A percentile compares a stretch with the other conserved stretches of the same genome.
Conservation (phyloP, 2,797 vertebrate genomes). For the Syndactyla subalaris region DNA sequence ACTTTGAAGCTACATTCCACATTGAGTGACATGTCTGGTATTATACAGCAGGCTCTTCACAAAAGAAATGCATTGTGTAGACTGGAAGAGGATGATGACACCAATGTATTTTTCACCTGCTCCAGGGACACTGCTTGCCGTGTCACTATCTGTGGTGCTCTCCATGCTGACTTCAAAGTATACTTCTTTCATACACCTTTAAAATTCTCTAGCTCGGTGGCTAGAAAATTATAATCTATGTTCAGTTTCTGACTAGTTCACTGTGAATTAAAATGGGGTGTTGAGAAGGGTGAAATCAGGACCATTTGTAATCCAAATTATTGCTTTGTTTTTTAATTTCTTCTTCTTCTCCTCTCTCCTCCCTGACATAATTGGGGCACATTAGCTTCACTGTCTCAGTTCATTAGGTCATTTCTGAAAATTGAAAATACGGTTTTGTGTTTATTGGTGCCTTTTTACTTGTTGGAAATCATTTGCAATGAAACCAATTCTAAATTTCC, state of each 20-base stretch:
- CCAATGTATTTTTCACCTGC: not conserved
- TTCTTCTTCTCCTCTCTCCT: not conserved
- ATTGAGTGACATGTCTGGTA: not conserved
- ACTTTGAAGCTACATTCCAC: not conserved
- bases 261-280: not conserved
- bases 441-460: slow-evolving; percentile 32
- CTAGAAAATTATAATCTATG: slow-evolving; percentile 10
- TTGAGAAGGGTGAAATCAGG: slow-evolving; percentile 23
- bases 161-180: not conserved
- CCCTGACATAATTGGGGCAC: slow-evolving; percentile 10
- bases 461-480: slow-evolving; percentile 21
- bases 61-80: not conserved
- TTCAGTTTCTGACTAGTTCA: not conserved
- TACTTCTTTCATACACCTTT: not conserved
- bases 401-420: slow-evolving; percentile 53
- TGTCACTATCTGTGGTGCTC: not conserved
- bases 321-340: not conserved
- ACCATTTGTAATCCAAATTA: not conserved
- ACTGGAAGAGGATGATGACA: not conserved
- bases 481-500: slow-evolving; percentile 24
- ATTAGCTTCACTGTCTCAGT: slow-evolving; percentile 33
- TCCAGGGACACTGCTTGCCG: not conserved
- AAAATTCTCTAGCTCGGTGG: not conserved
- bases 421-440: not conserved
- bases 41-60: not conserved